Evolutionary conservation across 2,888 invertebrate species (phyloP).

Genomic region (Octodonta nipae): DNA sequence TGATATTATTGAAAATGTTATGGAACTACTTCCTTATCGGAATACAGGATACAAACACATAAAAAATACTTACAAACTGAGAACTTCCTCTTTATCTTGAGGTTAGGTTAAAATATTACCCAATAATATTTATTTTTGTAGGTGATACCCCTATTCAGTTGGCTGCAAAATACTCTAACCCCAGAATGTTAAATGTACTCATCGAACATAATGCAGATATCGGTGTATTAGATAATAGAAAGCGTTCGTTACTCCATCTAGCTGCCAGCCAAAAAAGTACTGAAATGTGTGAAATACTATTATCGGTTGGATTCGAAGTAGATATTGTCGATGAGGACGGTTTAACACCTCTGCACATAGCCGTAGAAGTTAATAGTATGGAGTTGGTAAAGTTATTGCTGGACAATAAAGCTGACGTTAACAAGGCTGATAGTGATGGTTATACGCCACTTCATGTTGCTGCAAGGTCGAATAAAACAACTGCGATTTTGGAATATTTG

Average conservation of each 20-base stretch:
- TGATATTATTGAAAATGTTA: too few species aligned
- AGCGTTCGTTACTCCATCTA: slow-evolving; percentile 15
- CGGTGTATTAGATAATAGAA: slow-evolving; percentile 9
- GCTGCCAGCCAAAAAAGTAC: slow-evolving; percentile 10
- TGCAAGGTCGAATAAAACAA: slow-evolving; percentile 8
- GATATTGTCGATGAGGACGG: slow-evolving; percentile 15
- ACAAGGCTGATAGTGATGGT: slow-evolving; percentile 16
- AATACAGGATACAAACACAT: too few species aligned
- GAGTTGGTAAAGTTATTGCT: slow-evolving; percentile 13
- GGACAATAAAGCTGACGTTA: slow-evolving; percentile 15
- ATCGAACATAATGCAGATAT: slow-evolving; percentile 9
- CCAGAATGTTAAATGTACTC: slow-evolving; percentile 10
- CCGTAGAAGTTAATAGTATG: slow-evolving; percentile 13
- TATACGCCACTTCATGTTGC: slow-evolving; percentile 20
- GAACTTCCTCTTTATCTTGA: too few species aligned
- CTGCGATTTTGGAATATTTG: slow-evolving; percentile 12
- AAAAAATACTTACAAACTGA: too few species aligned
- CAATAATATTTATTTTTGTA: slow-evolving; percentile 7
- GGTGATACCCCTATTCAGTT: slow-evolving; percentile 13
- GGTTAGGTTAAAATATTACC: too few species aligned
- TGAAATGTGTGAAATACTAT: slow-evolving; percentile 12
- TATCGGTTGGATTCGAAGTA: slow-evolving; percentile 11
- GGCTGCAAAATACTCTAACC: slow-evolving; percentile 10
- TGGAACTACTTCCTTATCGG: too few species aligned
- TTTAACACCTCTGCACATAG: slow-evolving; percentile 18